Evolutionary conservation across 2,113 vertebrate species (phyloP), one percentile per base, ranked within the genome.

Genomic region (Forbesichthys papilliferus): DNA sequence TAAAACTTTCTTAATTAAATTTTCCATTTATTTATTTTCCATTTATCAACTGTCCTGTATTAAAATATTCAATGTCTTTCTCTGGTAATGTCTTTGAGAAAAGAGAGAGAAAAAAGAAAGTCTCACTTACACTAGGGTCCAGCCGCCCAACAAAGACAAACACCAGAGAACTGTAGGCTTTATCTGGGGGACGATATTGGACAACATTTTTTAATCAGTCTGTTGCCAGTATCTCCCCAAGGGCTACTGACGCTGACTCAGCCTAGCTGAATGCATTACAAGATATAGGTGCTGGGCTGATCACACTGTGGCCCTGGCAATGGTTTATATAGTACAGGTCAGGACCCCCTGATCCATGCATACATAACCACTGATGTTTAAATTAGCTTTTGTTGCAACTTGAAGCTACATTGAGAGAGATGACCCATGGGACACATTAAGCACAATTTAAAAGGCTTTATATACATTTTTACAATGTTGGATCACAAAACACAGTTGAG

Each of bases 251-350:
- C 27, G 49, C 20, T 5, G 34, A 18, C 48, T 78, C 69, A 64
- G 59, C 33, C 14, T 56, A 48, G 73, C 64, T 18, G 18, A 61
- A 63, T 48, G 48, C 59, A 79, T 58, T 68, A 34, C 20, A 80
- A 84, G 63, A 54, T 61, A 54, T 56, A 73, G 64, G 66, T 34
- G 54, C 62, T 42, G 36, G 36, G 36, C 36, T 42, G 36, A 42
- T 8, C 4, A 42, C 36, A 42, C 36, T 42, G 36, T 42, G 36
- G 36, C 36, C 36, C 36, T 42, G 78, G 76, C 79, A 81, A 73
- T 79, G 74, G 85, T 84, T 81, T 73, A 80, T 73, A 80, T 75
- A 82, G 63, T 74, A 57, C 61, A 18, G 56, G 51, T 51, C 57
- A 65, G 67, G 33, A 66, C 2, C 13, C 36, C 36, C 36, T 42